Evolutionary conservation across 1,140 invertebrate genomes (phyloP), one percentile per base, ranked within the genome.

Genomic region (Anagrus nilaparvatae): DNA sequence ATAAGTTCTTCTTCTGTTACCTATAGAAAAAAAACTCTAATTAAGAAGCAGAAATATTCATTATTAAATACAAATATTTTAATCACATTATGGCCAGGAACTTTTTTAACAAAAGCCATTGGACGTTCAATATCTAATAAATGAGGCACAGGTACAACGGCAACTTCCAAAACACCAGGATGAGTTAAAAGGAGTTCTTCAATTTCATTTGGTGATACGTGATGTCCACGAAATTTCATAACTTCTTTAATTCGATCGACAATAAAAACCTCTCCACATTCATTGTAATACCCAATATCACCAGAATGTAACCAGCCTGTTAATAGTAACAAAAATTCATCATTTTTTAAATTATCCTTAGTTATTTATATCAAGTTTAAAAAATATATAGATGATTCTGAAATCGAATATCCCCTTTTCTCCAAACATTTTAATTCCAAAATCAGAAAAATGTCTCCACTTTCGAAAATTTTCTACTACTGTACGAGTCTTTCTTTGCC

Each of bases 151-250:
- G 75, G 73, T 29, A 81, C 58, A 0, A 83, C 77, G 2, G 68
- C 75, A n/a, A 61, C 71, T 50, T 81, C 78, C 21, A 54, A 49
- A 3, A 82, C 64, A 6, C 51, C 62, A 6, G 71, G 67, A 54
- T 80, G 72, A 4, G 53, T 58, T 5, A 68, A 47, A 20, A 82
- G 56, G 4, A 77, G 9, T 39, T 59, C 60, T 55, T 82, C 79
- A n/a, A 82, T 59, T 53, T 79, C 73, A 0, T 69, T 64, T 3
- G 81, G 79, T 1, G 74, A 54, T 3, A 74, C 67, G 47, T 76
- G 73, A 31, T 69, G 49, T 25, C 70, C 72, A 58, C 71, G 72
- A 20, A 74, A 75, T 49, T 80, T 80, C 28, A 79, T 74, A 7
- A 79, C 48, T 47, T 78, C 75, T 41, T 79, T 79, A 7, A 76